These are phyloP conservation scores for Micromys minutus DNA, from an alignment of 2,113 vertebrate species.

Conservation along the genomic window DNA sequence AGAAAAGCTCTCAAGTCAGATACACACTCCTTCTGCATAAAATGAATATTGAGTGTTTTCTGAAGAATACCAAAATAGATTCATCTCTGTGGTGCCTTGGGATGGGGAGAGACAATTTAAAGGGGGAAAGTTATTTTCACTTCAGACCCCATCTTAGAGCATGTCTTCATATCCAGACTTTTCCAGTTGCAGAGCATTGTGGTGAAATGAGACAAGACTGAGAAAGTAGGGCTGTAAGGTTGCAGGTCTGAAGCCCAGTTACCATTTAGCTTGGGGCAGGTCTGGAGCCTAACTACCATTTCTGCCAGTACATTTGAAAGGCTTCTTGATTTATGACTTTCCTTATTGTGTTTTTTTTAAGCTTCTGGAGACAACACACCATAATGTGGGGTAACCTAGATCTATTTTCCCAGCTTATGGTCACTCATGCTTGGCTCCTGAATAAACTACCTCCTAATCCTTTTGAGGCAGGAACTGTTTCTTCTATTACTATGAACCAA, in stretches of 20 bases:
- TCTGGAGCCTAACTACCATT: too few species aligned
- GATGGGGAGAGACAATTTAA: constrained; percentile 3
- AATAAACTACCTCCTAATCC: neutral
- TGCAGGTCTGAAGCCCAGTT: neutral
- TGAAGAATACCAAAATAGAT: neutral
- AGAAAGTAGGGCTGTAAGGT: neutral
- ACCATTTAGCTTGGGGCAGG: too few species aligned
- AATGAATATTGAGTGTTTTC: constrained; percentile 2
- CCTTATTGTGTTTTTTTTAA: too few species aligned
- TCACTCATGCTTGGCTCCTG: neutral
- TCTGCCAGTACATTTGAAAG: too few species aligned
- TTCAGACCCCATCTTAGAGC: neutral
- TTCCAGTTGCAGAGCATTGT: neutral
- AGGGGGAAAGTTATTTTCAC: neutral
- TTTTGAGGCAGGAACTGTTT: neutral
- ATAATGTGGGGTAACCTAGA: neutral
- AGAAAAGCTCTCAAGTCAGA: neutral
- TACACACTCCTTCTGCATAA: constrained; percentile 8
- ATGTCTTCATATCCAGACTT: neutral
- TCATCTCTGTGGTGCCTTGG: neutral
- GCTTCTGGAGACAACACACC: too few species aligned
- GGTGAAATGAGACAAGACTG: neutral
- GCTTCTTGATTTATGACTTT: too few species aligned
- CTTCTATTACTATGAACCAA: neutral
- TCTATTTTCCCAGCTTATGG: too few species aligned